Evolutionary conservation across 2,113 vertebrate genomes (phyloP).

Genomic region (Pyxicephalus adspersus): DNA sequence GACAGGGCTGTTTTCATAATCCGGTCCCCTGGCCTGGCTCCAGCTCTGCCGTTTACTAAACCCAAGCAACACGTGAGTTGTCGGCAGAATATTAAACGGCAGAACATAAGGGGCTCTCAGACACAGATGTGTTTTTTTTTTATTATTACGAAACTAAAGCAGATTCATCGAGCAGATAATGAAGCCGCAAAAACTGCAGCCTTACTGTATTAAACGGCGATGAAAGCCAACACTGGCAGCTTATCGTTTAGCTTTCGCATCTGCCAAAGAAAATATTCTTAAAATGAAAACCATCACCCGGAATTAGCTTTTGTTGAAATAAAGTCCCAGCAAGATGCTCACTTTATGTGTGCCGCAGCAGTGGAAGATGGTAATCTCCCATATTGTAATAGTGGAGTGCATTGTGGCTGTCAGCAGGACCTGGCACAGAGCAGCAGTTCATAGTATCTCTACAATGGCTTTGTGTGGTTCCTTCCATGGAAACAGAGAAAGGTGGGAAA

Average conservation of each 20-base stretch:
- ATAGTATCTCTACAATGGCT: too few species aligned
- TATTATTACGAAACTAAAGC: constrained; percentile 6
- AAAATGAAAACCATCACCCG: neutral
- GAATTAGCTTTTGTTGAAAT: neutral
- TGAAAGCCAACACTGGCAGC: neutral
- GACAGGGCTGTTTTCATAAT: too few species aligned
- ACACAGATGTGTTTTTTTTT: constrained; percentile 22
- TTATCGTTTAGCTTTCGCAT: neutral
- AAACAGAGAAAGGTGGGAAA: too few species aligned
- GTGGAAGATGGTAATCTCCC: too few species aligned
- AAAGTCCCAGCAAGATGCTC: neutral
- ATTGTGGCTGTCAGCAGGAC: neutral
- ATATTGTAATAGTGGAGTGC: neutral
- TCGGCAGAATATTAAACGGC: neutral
- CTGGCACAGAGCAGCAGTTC: neutral
- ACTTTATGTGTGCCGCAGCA: neutral
- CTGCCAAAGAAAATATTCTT: constrained; percentile 24
- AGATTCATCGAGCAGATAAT: constrained; percentile 31
- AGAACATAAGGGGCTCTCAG: neutral
- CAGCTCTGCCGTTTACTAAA: neutral
- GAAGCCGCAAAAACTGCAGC: neutral
- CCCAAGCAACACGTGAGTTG: neutral
- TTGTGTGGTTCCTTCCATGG: too few species aligned
- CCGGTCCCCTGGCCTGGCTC: neutral
- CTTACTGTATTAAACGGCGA: neutral